Percentiles rank a stretch among this genome's conserved stretches.
phyloP scores from a whole-genome alignment of 2,797 vertebrate genomes.

The Neosilurus mollespiculum region DNA sequence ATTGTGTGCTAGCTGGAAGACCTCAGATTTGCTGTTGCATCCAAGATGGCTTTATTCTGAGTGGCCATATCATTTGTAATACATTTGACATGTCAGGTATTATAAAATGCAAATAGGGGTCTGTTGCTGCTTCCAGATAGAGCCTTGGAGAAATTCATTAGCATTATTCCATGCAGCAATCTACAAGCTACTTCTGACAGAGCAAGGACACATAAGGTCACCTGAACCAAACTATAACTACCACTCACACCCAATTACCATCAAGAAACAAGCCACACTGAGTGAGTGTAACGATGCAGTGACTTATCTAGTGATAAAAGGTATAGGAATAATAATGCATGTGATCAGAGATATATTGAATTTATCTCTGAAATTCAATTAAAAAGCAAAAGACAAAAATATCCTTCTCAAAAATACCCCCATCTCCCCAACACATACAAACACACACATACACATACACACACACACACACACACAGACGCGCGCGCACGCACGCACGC shows the following conservation, averaged over 20 bases:
- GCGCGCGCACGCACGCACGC: neutral
- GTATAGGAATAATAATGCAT: neutral
- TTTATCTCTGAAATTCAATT: neutral
- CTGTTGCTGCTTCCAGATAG: slow-evolving; percentile 1
- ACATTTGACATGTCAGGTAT: slow-evolving; percentile 26
- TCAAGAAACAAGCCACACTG: neutral
- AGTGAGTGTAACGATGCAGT: neutral
- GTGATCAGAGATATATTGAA: neutral
- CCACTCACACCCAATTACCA: slow-evolving; percentile 3
- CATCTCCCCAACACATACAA: neutral
- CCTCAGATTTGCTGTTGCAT: slow-evolving; percentile 19
- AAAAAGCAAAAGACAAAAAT: neutral
- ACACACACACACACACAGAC: neutral
- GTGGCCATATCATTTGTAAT: slow-evolving; percentile 25
- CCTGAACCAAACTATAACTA: neutral
- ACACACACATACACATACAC: neutral
- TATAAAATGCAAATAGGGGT: slow-evolving; percentile 34
- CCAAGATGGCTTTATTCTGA: slow-evolving; percentile 8
- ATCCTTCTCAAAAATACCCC: neutral
- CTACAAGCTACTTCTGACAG: slow-evolving; percentile 1
- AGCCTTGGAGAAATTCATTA: slow-evolving; percentile 8
- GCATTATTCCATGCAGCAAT: slow-evolving; percentile 15
- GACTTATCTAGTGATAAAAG: neutral
- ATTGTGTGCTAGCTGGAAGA: neutral
- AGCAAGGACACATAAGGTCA: slow-evolving; percentile 29